Evolutionary conservation across 1,140 invertebrate species (phyloP).

Genomic region (Anoplolepis gracilipes): DNA sequence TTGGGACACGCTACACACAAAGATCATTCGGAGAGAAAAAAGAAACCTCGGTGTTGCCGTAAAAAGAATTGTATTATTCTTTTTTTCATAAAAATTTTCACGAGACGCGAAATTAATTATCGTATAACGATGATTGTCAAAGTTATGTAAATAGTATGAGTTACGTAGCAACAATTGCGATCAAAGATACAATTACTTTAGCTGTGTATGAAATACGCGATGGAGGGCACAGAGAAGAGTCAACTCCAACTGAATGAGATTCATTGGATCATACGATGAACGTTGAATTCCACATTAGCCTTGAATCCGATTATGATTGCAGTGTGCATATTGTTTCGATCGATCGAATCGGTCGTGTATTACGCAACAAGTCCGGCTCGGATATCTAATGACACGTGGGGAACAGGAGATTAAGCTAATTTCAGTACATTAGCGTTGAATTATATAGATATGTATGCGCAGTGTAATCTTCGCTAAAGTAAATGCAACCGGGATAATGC

Average conservation of each 20-base stretch:
- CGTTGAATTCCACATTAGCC: slow-evolving; percentile 24
- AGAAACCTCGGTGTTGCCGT: not conserved
- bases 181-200: not conserved
- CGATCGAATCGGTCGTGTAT: slow-evolving; percentile 43
- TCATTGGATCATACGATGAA: slow-evolving; percentile 32
- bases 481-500: slow-evolving; percentile 19
- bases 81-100: not conserved
- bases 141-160: not conserved
- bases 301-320: slow-evolving; percentile 47
- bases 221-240: not conserved
- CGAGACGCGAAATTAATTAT: not conserved
- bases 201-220: not conserved
- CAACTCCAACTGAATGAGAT: slow-evolving; percentile 8
- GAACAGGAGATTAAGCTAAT: slow-evolving; percentile 55
- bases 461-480: slow-evolving; percentile 41
- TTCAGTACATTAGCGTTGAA: slow-evolving; percentile 52
- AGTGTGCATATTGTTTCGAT: slow-evolving; percentile 36
- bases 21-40: not conserved
- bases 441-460: slow-evolving; percentile 32
- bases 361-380: slow-evolving; percentile 49
- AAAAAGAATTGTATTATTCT: not conserved
- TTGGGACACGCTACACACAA: slow-evolving; percentile 15
- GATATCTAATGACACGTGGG: slow-evolving; percentile 58
- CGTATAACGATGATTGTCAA: not conserved
- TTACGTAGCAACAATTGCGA: not conserved